Percentiles rank a stretch among this genome's conserved stretches.
Evolutionary conservation across 1,140 invertebrate species (phyloP).

Genomic region (Caenorhabditis inopinata): DNA sequence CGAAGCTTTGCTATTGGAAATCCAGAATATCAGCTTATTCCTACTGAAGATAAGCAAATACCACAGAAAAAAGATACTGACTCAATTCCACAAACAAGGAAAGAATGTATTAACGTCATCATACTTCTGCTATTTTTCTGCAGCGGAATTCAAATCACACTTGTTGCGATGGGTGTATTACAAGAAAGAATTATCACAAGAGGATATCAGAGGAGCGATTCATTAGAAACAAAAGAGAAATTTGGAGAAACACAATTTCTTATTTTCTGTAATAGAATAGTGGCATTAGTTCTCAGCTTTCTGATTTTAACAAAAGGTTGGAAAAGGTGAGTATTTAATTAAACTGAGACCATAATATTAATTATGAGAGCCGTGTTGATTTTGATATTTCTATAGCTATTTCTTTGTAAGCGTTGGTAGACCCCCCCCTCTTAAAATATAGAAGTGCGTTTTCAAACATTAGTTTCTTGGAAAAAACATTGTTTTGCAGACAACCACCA

Average conservation of each 20-base stretch:
- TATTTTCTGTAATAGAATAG: constrained; percentile 59
- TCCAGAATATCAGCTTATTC: constrained; percentile 53
- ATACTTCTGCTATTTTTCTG: constrained; percentile 45
- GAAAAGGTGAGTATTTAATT: constrained; percentile 35
- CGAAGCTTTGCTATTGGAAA: constrained; percentile 53
- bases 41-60: neutral
- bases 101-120: neutral
- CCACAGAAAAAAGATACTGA: neutral
- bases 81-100: neutral
- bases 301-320: constrained; percentile 52
- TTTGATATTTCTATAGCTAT: no score
- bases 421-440: no score
- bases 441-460: neutral
- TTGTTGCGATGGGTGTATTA: constrained; percentile 63
- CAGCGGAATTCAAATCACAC: constrained; percentile 55
- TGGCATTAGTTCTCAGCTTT: constrained; percentile 50
- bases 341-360: neutral
- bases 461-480: no score
- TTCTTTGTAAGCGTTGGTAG: no score
- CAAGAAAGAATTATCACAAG: constrained; percentile 63
- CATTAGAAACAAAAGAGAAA: constrained; percentile 43
- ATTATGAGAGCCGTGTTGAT: no score
- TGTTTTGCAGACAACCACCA: constrained; percentile 57
- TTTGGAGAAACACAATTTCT: constrained; percentile 65
- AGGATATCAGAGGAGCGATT: constrained; percentile 48